A percentile compares a stretch with the other conserved stretches of the same genome.
Conservation (phyloP, 2,113 vertebrate species). For the Neogobius melanostomus region DNA sequence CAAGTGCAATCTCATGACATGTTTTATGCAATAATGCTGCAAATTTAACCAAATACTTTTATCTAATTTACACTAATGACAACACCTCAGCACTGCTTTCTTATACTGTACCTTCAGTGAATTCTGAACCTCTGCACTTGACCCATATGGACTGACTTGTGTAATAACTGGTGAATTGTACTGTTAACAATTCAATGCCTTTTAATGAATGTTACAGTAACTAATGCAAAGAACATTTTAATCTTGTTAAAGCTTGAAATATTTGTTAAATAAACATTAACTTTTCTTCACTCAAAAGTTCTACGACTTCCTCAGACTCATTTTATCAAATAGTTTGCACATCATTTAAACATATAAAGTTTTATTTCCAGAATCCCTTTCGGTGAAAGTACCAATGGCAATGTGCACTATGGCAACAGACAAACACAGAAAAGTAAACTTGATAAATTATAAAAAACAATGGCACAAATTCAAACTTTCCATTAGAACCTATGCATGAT, state of each 20-base stretch:
- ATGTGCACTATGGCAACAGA: background rate
- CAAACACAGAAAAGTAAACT: slow-evolving; percentile 11
- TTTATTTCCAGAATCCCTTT: slow-evolving; percentile 12
- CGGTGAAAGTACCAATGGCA: slow-evolving; percentile 11
- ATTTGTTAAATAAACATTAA: slow-evolving; percentile 61
- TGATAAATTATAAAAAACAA: slow-evolving; percentile 1
- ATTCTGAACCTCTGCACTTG: slow-evolving; percentile 59
- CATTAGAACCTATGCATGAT: background rate
- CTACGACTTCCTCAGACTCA: background rate
- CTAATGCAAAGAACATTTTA: slow-evolving; percentile 53
- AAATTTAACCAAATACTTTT: slow-evolving; percentile 48
- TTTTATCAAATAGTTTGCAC: background rate
- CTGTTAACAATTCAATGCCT: slow-evolving; percentile 62
- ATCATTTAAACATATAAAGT: background rate
- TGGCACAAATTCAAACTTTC: slow-evolving; percentile 16
- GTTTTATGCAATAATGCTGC: slow-evolving; percentile 52
- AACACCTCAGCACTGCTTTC: slow-evolving; percentile 47
- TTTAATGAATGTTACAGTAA: slow-evolving; percentile 41
- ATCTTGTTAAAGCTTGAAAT: slow-evolving; percentile 65
- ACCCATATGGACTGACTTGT: slow-evolving; percentile 32
- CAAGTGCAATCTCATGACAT: slow-evolving; percentile 16
- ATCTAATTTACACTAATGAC: slow-evolving; percentile 32
- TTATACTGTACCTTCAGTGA: slow-evolving; percentile 17
- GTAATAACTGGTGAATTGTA: slow-evolving; percentile 20
- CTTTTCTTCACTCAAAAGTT: background rate